Conservation (phyloP, 2,888 invertebrate genomes). For the Lithophane socia region DNA sequence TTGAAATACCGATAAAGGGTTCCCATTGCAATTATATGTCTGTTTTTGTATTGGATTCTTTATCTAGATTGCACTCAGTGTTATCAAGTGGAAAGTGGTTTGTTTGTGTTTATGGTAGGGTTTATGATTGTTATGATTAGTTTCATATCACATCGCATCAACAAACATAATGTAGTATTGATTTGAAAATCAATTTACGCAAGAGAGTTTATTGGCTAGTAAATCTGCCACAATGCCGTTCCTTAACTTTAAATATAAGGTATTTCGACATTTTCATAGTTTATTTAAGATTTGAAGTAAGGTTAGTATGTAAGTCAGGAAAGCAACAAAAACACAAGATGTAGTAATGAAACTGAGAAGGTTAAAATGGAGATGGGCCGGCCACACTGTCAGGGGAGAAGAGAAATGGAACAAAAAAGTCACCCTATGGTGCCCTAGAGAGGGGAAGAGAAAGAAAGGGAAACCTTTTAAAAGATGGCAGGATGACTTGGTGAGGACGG, state of each 20-base stretch:
- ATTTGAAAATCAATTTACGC: slow-evolving; percentile 26
- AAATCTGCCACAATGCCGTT: not conserved
- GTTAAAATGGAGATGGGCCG: no score
- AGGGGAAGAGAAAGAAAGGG: no score
- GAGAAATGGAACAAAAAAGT: no score
- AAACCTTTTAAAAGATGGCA: no score
- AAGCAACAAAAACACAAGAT: no score
- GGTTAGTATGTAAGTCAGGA: no score
- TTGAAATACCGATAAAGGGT: not conserved
- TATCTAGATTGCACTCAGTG: slow-evolving; percentile 42
- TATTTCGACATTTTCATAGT: not conserved
- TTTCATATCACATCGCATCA: slow-evolving; percentile 23
- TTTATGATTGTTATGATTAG: slow-evolving; percentile 20
- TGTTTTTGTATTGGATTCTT: slow-evolving; percentile 12
- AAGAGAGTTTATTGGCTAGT: slow-evolving; percentile 4
- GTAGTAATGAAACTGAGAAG: no score
- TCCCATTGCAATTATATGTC: not conserved
- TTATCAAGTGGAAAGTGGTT: slow-evolving; percentile 33
- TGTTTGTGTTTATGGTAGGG: slow-evolving; percentile 25
- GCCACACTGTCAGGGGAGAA: no score
- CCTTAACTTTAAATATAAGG: not conserved
- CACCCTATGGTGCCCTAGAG: no score
- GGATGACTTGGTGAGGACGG: no score
- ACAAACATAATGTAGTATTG: slow-evolving; percentile 26
- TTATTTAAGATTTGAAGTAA: no score